A percentile compares a stretch with the other conserved stretches of the same genome.
Conservation (phyloP, 2,113 vertebrate species). For the Ardeotis arabs region DNA sequence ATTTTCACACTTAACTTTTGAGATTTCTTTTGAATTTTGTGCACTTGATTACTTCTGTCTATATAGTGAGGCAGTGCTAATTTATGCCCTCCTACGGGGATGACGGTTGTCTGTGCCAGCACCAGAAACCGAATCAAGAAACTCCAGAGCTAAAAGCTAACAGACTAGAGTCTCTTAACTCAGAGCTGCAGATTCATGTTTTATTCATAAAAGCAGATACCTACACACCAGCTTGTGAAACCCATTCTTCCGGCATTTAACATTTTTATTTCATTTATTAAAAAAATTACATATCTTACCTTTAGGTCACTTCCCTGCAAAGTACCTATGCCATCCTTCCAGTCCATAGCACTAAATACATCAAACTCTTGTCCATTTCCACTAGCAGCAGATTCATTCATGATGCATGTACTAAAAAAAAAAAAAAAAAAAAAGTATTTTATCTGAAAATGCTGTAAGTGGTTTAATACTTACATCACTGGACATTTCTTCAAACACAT, state of each 20-base stretch:
- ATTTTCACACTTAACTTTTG: constrained; percentile 6
- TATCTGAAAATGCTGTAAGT: not conserved
- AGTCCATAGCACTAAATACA: constrained; percentile 95
- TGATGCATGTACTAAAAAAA: constrained; percentile 67
- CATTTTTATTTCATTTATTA: constrained; percentile 23
- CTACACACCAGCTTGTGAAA: constrained; percentile 17
- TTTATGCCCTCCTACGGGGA: constrained; percentile 20
- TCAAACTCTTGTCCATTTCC: constrained; percentile 89
- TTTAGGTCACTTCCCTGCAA: constrained; percentile 94
- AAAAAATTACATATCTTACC: constrained; percentile 71
- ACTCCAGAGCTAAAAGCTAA: constrained; percentile 37
- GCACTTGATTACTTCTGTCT: constrained; percentile 37
- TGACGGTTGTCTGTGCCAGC: not conserved
- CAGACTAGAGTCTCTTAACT: constrained; percentile 39
- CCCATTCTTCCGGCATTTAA: constrained; percentile 51
- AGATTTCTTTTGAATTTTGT: not conserved
- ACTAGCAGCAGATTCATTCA: constrained; percentile 81
- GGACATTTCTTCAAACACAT: not conserved
- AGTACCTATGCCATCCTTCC: constrained; percentile 97
- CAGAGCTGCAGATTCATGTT: constrained; percentile 7
- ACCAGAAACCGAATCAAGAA: constrained; percentile 25
- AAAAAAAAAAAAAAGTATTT: not conserved
- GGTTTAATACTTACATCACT: not conserved
- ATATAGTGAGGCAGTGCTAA: constrained; percentile 28
- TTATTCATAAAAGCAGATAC: constrained; percentile 45